A percentile compares a stretch with the other conserved stretches of the same genome.
These are phyloP conservation scores for Deroptyus accipitrinus DNA, from an alignment of 2,113 vertebrate genomes.

Conservation along the genomic window DNA sequence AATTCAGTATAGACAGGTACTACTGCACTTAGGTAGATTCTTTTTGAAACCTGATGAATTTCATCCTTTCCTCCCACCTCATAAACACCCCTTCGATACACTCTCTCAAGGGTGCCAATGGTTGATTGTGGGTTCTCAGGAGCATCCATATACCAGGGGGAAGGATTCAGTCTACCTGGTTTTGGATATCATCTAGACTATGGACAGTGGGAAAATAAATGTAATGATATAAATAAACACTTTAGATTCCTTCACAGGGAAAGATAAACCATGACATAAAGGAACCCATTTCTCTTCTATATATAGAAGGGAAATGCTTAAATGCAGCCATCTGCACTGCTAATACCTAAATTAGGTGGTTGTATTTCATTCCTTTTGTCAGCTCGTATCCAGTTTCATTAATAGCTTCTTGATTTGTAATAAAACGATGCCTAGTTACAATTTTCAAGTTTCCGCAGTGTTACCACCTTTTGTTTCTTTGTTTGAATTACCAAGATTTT, in stretches of 20 bases:
- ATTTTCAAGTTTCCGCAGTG: background rate
- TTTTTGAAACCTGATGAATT: background rate
- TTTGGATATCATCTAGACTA: background rate
- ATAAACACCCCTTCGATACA: background rate
- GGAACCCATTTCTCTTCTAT: background rate
- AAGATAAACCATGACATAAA: rapidly evolving
- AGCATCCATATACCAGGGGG: background rate
- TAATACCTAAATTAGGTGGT: background rate
- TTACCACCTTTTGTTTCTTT: background rate
- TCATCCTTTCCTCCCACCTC: background rate
- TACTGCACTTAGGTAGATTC: background rate
- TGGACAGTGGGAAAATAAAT: background rate
- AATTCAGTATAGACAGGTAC: background rate
- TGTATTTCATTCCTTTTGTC: background rate
- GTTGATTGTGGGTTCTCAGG: background rate
- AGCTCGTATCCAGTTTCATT: background rate
- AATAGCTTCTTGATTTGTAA: background rate
- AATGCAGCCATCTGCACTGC: background rate
- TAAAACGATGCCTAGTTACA: background rate
- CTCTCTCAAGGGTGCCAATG: rapidly evolving
- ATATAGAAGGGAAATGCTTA: background rate
- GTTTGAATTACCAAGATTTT: background rate
- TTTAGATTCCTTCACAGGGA: background rate
- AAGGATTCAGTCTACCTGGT: background rate
- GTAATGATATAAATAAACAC: background rate